A percentile compares a stretch with the other conserved stretches of the same genome.
These are phyloP conservation scores for Chloroclysta siterata DNA, from an alignment of 2,888 invertebrate species.

Conservation along the genomic window DNA sequence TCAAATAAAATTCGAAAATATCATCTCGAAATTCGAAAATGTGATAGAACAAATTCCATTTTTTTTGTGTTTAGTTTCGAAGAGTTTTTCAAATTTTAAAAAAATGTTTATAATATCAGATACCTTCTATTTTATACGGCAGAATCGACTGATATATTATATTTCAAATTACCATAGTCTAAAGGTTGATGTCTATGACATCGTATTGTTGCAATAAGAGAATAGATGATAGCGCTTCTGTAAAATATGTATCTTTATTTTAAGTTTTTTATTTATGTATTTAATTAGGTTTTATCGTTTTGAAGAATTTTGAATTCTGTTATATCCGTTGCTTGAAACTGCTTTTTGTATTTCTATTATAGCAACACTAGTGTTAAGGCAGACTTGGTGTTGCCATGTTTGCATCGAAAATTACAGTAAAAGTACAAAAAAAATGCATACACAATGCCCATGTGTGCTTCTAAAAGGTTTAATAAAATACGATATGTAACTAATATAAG, in stretches of 20 bases:
- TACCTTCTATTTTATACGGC: slow-evolving; percentile 22
- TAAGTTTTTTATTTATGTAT: slow-evolving; percentile 59
- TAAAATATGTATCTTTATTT: slow-evolving; percentile 61
- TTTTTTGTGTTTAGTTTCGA: slow-evolving; percentile 71
- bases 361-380: slow-evolving; percentile 33
- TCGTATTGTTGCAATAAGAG: slow-evolving; percentile 74
- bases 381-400: slow-evolving; percentile 38
- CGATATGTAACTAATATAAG: neutral
- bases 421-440: slow-evolving; percentile 47
- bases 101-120: slow-evolving; percentile 26
- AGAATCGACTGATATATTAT: slow-evolving; percentile 54
- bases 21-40: slow-evolving; percentile 53
- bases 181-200: slow-evolving; percentile 62
- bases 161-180: slow-evolving; percentile 43
- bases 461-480: slow-evolving; percentile 8
- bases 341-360: slow-evolving; percentile 34
- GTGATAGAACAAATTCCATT: slow-evolving; percentile 81
- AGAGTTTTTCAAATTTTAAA: slow-evolving; percentile 45
- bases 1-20: slow-evolving; percentile 31
- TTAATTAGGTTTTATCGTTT: slow-evolving; percentile 50
- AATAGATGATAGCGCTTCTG: slow-evolving; percentile 53
- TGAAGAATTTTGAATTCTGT: slow-evolving; percentile 51
- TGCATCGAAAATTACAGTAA: slow-evolving; percentile 38
- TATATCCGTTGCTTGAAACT: slow-evolving; percentile 38
- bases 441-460: slow-evolving; percentile 25